Conservation (phyloP, 1,140 invertebrate species). For the Heliothis subflexa region DNA sequence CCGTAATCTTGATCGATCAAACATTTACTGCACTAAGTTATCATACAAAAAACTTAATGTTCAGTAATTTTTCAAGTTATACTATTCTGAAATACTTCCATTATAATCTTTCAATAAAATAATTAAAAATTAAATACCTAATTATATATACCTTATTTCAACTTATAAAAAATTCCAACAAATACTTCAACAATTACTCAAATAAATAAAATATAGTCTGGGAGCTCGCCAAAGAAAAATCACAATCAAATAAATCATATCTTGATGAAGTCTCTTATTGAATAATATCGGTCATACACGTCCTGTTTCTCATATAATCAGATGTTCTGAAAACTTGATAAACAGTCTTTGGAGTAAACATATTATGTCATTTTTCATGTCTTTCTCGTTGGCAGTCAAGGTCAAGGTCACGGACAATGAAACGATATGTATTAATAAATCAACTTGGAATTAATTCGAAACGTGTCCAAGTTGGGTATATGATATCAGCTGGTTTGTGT, state of each 20-base stretch:
- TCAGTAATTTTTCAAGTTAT: too few species aligned
- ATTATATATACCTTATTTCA: too few species aligned
- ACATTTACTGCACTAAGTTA: too few species aligned
- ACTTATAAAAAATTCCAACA: too few species aligned
- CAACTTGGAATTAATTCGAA: constrained; percentile 29
- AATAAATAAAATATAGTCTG: constrained; percentile 7
- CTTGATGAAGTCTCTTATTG: constrained; percentile 9
- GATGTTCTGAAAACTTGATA: constrained; percentile 4
- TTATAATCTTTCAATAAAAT: background rate
- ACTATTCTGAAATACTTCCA: background rate
- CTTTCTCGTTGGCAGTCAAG: background rate
- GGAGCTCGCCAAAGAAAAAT: background rate
- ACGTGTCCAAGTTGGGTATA: constrained; percentile 20
- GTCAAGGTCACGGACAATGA: constrained; percentile 21
- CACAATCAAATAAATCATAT: constrained; percentile 22
- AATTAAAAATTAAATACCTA: too few species aligned
- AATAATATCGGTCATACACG: constrained; percentile 2
- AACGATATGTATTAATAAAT: constrained; percentile 19
- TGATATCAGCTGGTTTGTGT: constrained; percentile 28
- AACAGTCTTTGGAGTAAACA: constrained; percentile 1
- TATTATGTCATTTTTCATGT: constrained; percentile 8
- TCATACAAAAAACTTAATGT: background rate
- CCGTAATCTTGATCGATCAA: too few species aligned
- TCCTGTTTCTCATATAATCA: constrained; percentile 19
- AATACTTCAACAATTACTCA: background rate